Conservation (phyloP, 2,797 vertebrate genomes). For the Intellagama lesueurii region DNA sequence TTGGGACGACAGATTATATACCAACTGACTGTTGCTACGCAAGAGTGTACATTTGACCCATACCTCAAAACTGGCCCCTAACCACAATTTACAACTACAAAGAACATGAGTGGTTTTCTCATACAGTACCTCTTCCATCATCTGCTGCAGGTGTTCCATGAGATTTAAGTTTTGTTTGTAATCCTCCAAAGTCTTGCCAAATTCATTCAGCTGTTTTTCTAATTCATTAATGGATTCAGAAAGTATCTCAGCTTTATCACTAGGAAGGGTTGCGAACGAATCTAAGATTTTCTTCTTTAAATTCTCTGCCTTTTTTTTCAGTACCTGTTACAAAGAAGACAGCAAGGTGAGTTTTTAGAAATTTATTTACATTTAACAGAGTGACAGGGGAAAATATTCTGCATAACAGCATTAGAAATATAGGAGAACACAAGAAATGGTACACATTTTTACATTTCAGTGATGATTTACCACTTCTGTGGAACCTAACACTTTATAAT, state of each 20-base stretch:
- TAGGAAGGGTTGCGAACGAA: slow-evolving; percentile 71
- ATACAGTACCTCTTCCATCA: slow-evolving; percentile 88
- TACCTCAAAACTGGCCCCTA: background rate
- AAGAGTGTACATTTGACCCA: background rate
- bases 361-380: background rate
- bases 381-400: background rate
- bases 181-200: slow-evolving; percentile 83
- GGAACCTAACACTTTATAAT: background rate
- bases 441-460: background rate
- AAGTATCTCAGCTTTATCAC: slow-evolving; percentile 72
- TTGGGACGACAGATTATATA: no score
- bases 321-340: slow-evolving; percentile 73
- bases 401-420: slow-evolving; percentile 1
- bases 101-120: slow-evolving; percentile 16
- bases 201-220: slow-evolving; percentile 86
- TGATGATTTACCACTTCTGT: background rate
- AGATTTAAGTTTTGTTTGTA: slow-evolving; percentile 87
- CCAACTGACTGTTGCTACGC: background rate
- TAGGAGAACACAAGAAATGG: slow-evolving; percentile 7
- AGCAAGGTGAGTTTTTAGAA: background rate
- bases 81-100: background rate
- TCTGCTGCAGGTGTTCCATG: slow-evolving; percentile 85
- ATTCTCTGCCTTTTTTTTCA: slow-evolving; percentile 84
- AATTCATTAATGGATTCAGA: slow-evolving; percentile 82
- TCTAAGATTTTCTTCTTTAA: slow-evolving; percentile 76